Base-by-base conservation (phyloP, 2,113 vertebrate genomes). In the Silurus meridionalis region DNA sequence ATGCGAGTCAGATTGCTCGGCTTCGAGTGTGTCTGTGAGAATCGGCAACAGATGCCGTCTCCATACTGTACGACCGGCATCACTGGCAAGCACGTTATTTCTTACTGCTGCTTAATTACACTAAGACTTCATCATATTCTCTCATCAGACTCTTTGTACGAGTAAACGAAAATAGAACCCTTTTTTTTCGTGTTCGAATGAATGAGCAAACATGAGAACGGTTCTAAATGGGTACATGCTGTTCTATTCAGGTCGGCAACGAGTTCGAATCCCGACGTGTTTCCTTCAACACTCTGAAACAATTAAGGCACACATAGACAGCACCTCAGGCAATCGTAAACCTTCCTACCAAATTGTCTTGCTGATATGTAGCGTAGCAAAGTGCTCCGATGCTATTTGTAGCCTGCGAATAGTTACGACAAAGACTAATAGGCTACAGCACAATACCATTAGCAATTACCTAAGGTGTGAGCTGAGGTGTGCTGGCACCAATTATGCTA, bases 361-460 rank as follows among this genome's bases (percentile, higher is more conserved):
- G 28, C 28, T 37, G 57, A 25, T 55, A 69, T 6, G 8, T 15
- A 58, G 37, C 80, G 52, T 1, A 25, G 64, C 14, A 57, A 25
- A 28, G 52, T 50, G 52, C 66, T 83, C 25, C 25, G 7, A n/a
- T 48, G 83, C 55, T 84, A 60, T 25, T 0, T 74, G 28, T n/a
- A 60, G n/a, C 11, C 50, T 37, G 52, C 19, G 5, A 71, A 71
- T 3, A 58, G 50, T 57, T 21, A 58, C 74, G 55, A 77, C 50
- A 77, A 25, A 80, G 78, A 81, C 58, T 23, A 46, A 74, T 23
- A 74, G 17, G 82, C 37, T 57, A 60, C 17, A 83, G 4, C 82
- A 57, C 25, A 57, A 69, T 71, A 17, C 52, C 15, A 71, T 74
- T 60, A 50, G 37, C 25, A 83, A 60, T 46, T 55, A 60, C 28